These are phyloP conservation scores for Aptenodytes patagonicus DNA, from an alignment of 2,113 vertebrate genomes.

Conservation along the genomic window DNA sequence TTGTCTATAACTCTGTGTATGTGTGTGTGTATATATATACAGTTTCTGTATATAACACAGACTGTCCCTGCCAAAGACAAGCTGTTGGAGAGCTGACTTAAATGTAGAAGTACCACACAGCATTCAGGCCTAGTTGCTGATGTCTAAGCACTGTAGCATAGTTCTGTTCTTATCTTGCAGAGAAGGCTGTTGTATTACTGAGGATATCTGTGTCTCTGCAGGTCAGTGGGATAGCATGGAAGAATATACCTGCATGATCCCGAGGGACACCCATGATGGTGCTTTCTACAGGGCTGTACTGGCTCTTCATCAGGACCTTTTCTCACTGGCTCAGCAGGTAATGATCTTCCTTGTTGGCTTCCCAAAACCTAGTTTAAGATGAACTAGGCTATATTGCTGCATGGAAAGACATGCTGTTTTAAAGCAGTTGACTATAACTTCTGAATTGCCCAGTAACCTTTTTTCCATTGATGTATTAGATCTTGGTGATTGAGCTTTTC, in stretches of 20 bases:
- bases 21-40: not conserved
- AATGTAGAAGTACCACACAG: not conserved
- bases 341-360: not conserved
- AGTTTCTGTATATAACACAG: not conserved
- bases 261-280: slow-evolving; percentile 94
- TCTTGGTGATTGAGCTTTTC: not conserved
- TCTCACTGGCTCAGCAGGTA: slow-evolving; percentile 97
- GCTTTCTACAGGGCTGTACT: slow-evolving; percentile 97
- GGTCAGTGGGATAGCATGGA: slow-evolving; percentile 99
- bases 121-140: not conserved
- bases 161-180: not conserved
- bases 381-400: not conserved
- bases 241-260: slow-evolving; percentile 98
- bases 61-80: not conserved
- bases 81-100: not conserved
- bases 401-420: not conserved
- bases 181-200: not conserved
- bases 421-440: not conserved
- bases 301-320: slow-evolving; percentile 96
- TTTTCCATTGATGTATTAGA: not conserved
- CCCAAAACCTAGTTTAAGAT: not conserved
- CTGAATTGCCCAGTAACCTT: not conserved
- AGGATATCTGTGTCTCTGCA: slow-evolving; percentile 38
- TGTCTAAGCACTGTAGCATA: not conserved
- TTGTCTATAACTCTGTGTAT: not conserved